Base-by-base conservation (phyloP, 2,797 vertebrate species). In the Danio kyathit region DNA sequence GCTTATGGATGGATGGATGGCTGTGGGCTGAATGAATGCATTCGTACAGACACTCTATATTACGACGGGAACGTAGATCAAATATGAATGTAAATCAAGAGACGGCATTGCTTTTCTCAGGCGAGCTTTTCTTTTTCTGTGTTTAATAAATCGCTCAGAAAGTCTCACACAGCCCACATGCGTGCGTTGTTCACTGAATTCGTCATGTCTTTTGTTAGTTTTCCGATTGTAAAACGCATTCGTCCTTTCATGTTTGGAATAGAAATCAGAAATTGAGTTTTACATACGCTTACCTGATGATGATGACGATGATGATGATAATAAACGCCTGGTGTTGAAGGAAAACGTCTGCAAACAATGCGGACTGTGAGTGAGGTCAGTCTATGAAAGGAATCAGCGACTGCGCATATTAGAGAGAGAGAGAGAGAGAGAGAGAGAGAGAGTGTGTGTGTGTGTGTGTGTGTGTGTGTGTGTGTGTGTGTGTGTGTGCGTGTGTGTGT, bases 331-430 rank as follows among this genome's bases (percentile, higher is more conserved):
- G 70, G 71, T 84, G 44, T 16, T 49, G 80, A 46, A 54, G 70
- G 46, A 75, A 76, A 77, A 64, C 61, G 76, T 52, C 74, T 64
- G 86, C 77, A 79, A 81, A 82, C 69, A 57, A 82, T 83, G 86
- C 83, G 76, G 75, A 73, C 46, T 67, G 5, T 65, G 52, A 54
- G 76, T 72, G 83, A 49, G 46, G 81, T 51, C 78, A 70, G 65
- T 59, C n/a, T 60, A 21, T 17, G 61, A 29, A 54, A 2, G 56
- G 56, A 67, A 63, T 65, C 82, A 65, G 71, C 80, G 77, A 69
- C 54, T 82, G 86, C 80, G 86, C 83, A 79, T 67, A 43, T 64
- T 77, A 71, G 70, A 59, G 82, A 56, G 60, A 38, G 66, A 60
- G 74, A 46, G 73, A 54, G 40, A 17, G 16, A 13, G 49, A 13